Evolutionary conservation across 1,140 invertebrate species (phyloP), one percentile per base, ranked within the genome.

Genomic region (Radopholus similis): DNA sequence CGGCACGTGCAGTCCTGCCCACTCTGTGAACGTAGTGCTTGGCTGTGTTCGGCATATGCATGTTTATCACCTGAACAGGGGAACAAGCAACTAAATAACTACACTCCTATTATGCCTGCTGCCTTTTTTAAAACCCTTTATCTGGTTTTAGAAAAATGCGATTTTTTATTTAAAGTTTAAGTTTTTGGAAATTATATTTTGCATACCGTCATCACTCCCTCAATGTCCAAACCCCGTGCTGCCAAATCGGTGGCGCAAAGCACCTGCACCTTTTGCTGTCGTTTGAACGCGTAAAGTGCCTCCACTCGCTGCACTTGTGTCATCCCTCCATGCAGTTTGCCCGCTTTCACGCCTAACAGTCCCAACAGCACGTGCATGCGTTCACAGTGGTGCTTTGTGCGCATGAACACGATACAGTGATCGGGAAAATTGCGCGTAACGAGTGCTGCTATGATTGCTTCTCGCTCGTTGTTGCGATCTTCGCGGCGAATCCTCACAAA

Each of bases 1-100:
- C 94, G 26, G 95, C 95, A 83, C 95, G 87, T 5, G 95, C 94
- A 11, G 95, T 98, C 77, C 95, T 84, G 38, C 93, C 93, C 21
- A 95, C 91, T 83, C 91, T 84, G 75, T 98, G 95, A 82, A 97
- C 92, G 78, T 97, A 97, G 84, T 95, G 92, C 80, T 96, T 91
- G 9, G 95, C 83, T 0, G 91, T 92, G 21, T 89, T 89, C 2
- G 95, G 95, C 89, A 97, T 90, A 0, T 91, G 89, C 83, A 94
- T 96, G 84, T 97, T 97, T 42, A 98, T 91, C 3, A 96, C 86
- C 87, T 87, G 64, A 37, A 72, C 76, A 66, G 60, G 66, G 51
- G 26, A 1, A 2, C 11, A 42, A 11, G 18, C 1, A 42, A 64
- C 68, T 73, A 30, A 21, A 71, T 71, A 71, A 40, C 56, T 71